Percentiles rank a stretch among this genome's conserved stretches.
Conservation (phyloP, 2,113 vertebrate genomes). For the Pithys albifrons region DNA sequence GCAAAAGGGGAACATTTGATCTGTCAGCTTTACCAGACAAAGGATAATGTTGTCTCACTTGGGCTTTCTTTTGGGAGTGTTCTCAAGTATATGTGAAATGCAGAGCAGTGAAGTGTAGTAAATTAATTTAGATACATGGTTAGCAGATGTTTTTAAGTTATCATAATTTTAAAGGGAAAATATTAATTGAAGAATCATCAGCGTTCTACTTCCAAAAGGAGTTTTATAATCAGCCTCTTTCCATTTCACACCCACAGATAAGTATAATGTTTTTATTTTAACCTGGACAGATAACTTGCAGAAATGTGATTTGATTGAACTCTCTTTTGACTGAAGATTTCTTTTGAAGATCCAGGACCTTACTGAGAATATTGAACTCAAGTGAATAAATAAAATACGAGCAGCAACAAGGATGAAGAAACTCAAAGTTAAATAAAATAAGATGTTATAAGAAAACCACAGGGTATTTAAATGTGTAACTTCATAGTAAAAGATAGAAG, state of each 20-base stretch:
- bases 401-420: constrained; percentile 15
- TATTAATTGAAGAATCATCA: background rate
- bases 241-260: background rate
- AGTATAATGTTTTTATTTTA: constrained; percentile 10
- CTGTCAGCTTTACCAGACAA: background rate
- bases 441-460: background rate
- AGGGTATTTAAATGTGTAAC: background rate
- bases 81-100: background rate
- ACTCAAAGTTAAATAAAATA: constrained; percentile 30
- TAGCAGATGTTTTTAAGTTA: background rate
- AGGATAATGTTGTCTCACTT: background rate
- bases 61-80: background rate
- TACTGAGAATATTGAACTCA: constrained; percentile 27
- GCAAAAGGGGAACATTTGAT: background rate
- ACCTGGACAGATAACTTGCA: background rate
- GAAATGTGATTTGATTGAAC: constrained; percentile 32
- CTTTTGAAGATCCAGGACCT: constrained; percentile 39
- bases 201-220: background rate
- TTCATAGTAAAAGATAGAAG: constrained; percentile 2
- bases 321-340: constrained; percentile 3
- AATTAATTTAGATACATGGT: background rate
- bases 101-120: background rate
- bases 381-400: constrained; percentile 55
- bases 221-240: background rate
- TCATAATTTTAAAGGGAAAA: background rate